phyloP scores from a whole-genome alignment of 1,140 invertebrate species.

The Branchinecta lynchi region DNA sequence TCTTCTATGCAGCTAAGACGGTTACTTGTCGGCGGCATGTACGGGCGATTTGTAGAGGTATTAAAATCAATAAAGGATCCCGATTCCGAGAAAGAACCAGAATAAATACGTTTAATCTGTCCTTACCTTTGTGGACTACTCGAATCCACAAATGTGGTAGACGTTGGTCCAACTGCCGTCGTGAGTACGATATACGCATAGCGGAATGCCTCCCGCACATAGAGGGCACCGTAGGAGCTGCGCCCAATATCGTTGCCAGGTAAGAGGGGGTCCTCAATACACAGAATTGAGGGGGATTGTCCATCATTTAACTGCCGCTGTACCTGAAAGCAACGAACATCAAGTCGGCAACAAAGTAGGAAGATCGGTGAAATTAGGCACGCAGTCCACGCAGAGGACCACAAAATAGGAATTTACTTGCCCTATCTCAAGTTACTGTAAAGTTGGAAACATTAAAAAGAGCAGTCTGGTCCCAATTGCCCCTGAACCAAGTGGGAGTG shows the following conservation, averaged over 20 bases:
- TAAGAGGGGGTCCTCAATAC: constrained; percentile 94
- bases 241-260: constrained; percentile 90
- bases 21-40: no score
- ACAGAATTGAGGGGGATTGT: constrained; percentile 76
- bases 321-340: constrained; percentile 34
- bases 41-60: no score
- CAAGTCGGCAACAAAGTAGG: background rate
- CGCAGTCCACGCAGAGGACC: no score
- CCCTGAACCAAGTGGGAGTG: no score
- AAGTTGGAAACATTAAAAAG: no score
- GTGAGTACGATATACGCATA: constrained; percentile 76
- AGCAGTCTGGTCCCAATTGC: no score
- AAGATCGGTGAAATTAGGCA: background rate
- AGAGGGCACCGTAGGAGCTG: constrained; percentile 74
- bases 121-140: background rate
- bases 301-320: constrained; percentile 84
- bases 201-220: constrained; percentile 88
- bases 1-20: no score
- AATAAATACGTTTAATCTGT: no score
- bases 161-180: constrained; percentile 45
- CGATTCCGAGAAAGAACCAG: no score
- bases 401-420: no score
- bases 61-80: no score
- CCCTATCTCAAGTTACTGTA: no score
- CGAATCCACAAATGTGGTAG: background rate